phyloP scores from a whole-genome alignment of 2,797 vertebrate species.

The Craterocephalus amniculus region DNA sequence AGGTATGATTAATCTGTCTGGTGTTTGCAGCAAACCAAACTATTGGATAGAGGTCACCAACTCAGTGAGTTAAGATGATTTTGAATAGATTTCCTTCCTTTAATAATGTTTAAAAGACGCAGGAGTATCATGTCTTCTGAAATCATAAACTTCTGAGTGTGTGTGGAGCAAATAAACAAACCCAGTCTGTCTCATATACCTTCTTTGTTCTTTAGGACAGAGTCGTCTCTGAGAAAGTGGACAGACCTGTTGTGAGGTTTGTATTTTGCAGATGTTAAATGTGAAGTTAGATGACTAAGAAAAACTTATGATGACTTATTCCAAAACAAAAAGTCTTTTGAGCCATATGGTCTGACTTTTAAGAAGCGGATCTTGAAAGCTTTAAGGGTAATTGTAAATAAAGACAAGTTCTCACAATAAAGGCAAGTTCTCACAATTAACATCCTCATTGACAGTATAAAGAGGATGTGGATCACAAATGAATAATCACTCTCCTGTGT shows the following conservation, averaged over 20 bases:
- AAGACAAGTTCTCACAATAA: neutral
- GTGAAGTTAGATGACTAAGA: no score
- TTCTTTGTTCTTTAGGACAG: neutral
- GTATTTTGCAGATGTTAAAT: no score
- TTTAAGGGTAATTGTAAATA: neutral
- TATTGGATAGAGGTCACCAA: neutral
- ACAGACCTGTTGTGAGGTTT: no score
- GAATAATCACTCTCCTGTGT: slow-evolving; percentile 5
- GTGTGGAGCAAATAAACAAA: neutral
- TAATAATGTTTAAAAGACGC: no score
- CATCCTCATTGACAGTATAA: neutral
- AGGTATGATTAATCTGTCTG: neutral
- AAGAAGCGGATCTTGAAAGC: neutral
- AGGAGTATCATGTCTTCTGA: neutral
- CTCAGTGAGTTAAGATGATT: no score
- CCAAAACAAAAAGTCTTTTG: neutral
- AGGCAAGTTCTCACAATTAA: neutral
- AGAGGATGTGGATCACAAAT: neutral
- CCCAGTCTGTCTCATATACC: neutral
- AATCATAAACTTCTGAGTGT: no score
- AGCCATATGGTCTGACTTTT: neutral
- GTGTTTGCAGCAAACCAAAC: neutral
- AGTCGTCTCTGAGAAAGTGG: no score
- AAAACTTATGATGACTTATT: no score
- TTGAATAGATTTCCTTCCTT: no score